A percentile compares a stretch with the other conserved stretches of the same genome.
Evolutionary conservation across 2,888 invertebrate species (phyloP).

Genomic region (Agonopterix arenella): DNA sequence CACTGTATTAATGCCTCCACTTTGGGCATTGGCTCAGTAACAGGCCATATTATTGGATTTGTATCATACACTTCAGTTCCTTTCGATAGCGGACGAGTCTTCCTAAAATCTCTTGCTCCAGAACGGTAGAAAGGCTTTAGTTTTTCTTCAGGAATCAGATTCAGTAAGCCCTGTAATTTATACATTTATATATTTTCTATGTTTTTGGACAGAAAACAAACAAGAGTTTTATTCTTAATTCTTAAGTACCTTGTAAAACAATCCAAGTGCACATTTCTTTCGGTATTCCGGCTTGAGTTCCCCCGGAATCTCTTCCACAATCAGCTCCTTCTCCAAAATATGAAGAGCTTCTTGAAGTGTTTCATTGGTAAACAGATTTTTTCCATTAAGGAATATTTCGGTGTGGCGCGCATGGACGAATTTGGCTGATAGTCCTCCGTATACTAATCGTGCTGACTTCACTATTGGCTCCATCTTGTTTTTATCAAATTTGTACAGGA

Average conservation of each 20-base stretch:
- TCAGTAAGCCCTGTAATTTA: slow-evolving; percentile 62
- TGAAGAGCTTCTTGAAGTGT: slow-evolving; percentile 70
- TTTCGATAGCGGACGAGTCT: slow-evolving; percentile 75
- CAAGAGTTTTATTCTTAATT: neutral
- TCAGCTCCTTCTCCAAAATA: slow-evolving; percentile 74
- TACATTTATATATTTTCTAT: too few relatives aligned
- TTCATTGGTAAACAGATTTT: slow-evolving; percentile 58
- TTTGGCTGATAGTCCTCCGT: slow-evolving; percentile 71
- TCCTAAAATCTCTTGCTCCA: slow-evolving; percentile 62
- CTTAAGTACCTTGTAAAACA: slow-evolving; percentile 82
- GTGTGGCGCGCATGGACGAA: slow-evolving; percentile 78
- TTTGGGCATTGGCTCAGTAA: slow-evolving; percentile 79
- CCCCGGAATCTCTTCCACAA: slow-evolving; percentile 74
- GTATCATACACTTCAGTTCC: slow-evolving; percentile 80
- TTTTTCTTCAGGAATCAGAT: slow-evolving; percentile 59
- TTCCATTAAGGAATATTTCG: slow-evolving; percentile 59
- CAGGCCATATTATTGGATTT: slow-evolving; percentile 76
- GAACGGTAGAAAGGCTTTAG: slow-evolving; percentile 64
- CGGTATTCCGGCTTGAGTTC: slow-evolving; percentile 78
- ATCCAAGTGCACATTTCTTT: slow-evolving; percentile 75
- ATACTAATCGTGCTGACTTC: slow-evolving; percentile 75
- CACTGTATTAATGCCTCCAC: slow-evolving; percentile 74
- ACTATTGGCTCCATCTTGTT: slow-evolving; percentile 28
- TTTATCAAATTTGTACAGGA: slow-evolving; percentile 76
- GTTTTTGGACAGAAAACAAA: neutral